phyloP scores from a whole-genome alignment of 37 sponge, comb jelly and placozoan genomes.

The Beroe ovata region DNA sequence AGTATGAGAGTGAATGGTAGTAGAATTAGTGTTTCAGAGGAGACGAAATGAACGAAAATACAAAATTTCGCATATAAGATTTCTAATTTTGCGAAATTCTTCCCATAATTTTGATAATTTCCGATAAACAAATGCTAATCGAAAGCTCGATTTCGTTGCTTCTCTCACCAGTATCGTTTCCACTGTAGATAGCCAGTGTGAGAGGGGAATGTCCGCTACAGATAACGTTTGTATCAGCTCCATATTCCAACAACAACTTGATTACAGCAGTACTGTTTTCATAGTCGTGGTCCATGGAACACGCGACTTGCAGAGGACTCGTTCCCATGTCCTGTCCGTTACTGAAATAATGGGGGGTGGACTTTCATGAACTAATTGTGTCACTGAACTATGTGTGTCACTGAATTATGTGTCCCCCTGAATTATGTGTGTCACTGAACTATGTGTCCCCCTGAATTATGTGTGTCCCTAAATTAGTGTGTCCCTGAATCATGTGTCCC shows the following conservation, averaged over 20 bases:
- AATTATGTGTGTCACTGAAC: too few species aligned
- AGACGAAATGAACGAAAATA: constrained; percentile 27
- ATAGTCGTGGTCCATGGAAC: constrained; percentile 46
- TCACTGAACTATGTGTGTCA: too few species aligned
- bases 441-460: too few species aligned
- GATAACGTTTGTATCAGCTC: constrained; percentile 74
- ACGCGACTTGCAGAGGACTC: constrained; percentile 40
- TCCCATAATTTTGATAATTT: too few species aligned
- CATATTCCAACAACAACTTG: constrained; percentile 69
- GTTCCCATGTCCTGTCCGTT: background rate
- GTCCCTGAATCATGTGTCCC: too few species aligned
- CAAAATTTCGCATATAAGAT: background rate
- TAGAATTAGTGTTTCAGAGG: too few species aligned
- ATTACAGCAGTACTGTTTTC: constrained; percentile 57
- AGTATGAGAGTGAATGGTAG: background rate
- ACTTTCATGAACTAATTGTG: too few species aligned
- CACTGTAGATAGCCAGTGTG: constrained; percentile 77
- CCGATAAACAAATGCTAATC: background rate
- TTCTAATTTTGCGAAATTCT: too few species aligned
- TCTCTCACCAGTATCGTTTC: constrained; percentile 68
- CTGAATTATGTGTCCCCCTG: too few species aligned
- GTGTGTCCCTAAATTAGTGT: too few species aligned
- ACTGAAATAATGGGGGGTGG: background rate
- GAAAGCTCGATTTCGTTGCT: too few species aligned
- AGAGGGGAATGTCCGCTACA: constrained; percentile 80